Base-by-base conservation (phyloP, 1,140 invertebrate genomes). In the Nasonia giraulti region DNA sequence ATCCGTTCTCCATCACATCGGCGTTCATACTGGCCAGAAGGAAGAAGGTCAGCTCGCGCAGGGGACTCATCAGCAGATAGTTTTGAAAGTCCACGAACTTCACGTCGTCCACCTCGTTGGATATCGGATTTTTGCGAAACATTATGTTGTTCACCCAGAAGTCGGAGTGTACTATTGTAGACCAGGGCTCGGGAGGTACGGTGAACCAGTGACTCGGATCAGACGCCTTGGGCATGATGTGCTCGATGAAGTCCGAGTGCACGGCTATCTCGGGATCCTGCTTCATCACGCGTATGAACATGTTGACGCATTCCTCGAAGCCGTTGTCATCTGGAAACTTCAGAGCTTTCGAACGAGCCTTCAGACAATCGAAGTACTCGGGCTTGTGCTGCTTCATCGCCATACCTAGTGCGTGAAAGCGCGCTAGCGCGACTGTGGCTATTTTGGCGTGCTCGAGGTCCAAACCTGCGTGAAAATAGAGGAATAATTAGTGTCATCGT, bases 51-150 rank as follows among this genome's bases (percentile, higher is more conserved):
- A 96, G 81, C 87, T 96, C 95, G 6, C 94, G 90, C 0, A 93
- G 80, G 7, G 94, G 90, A 23, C 93, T 95, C 12, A 91, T 89
- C 73, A 94, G 94, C 23, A 94, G 87, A 47, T 94, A 93, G 27
- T 94, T 93, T 90, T 96, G 95, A 81, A 95, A 95, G 87, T 96
- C 95, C 0, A 96, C 91, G 62, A 96, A 94, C 90, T 95, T 95
- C 7, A 95, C 87, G 66, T 93, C 91, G 0, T 91, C 85, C 0
- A 94, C 91, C 23, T 89, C 82, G 0, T 89, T 91, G 12, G 74
- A 47, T 2, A 80, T 55, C 10, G 88, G 86, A 87, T 93, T 87
- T 10, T 88, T 79, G 6, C 89, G 90, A 76, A 94, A 93, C 90
- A 96, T 93, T 2, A 95, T 92, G 86, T 96, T 96, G 87, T 95